These are phyloP conservation scores for Ctenodactylus gundi DNA, from an alignment of 2,113 vertebrate genomes.

Conservation along the genomic window DNA sequence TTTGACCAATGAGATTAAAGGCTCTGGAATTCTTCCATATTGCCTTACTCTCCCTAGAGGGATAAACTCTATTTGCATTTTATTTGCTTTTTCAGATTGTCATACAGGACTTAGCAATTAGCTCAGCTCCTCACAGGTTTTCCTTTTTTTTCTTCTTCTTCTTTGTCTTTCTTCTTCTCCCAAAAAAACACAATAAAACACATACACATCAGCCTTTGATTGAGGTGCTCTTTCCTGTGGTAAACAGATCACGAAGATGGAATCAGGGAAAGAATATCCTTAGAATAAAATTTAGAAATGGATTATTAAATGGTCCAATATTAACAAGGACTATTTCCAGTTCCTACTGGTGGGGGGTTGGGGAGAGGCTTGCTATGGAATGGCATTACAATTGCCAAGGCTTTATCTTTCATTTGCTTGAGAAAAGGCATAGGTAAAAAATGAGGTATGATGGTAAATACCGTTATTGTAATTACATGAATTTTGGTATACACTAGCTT, in stretches of 20 bases:
- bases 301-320: background rate
- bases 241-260: background rate
- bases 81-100: background rate
- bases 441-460: background rate
- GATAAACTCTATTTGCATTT: background rate
- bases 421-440: background rate
- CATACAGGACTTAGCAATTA: background rate
- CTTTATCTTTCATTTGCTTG: background rate
- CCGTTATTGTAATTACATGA: background rate
- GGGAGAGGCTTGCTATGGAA: too few species aligned
- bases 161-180: background rate
- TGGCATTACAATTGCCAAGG: background rate
- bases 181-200: background rate
- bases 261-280: background rate
- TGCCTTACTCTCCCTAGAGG: background rate
- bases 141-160: background rate
- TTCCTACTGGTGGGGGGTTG: accelerated
- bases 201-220: background rate
- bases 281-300: background rate
- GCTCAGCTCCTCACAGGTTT: background rate
- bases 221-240: background rate
- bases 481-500: background rate
- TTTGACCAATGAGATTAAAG: background rate
- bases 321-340: background rate
- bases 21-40: background rate